These are phyloP conservation scores for Lophotis ruficrista DNA, from an alignment of 2,113 vertebrate species.

Conservation along the genomic window DNA sequence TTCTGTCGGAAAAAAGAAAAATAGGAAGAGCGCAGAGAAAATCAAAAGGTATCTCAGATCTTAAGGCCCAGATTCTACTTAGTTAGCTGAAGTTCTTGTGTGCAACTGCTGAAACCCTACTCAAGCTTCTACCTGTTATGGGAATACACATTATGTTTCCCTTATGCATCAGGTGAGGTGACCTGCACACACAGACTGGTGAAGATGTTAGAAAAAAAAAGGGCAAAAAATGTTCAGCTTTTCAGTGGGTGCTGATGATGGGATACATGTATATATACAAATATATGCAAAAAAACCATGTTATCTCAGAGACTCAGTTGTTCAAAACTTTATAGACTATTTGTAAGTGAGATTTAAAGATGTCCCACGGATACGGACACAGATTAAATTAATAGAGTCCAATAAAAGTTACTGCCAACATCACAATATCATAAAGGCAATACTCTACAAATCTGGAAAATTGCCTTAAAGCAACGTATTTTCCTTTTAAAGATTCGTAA, in stretches of 20 bases:
- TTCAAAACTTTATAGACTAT: not conserved
- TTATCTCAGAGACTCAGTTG: not conserved
- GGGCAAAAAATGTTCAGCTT: not conserved
- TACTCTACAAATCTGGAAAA: not conserved
- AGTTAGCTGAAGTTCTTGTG: not conserved
- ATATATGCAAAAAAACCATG: accelerated
- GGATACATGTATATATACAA: not conserved
- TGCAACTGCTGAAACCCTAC: not conserved
- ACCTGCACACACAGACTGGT: not conserved
- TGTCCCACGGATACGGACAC: not conserved
- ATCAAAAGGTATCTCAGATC: not conserved
- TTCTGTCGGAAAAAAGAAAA: not conserved
- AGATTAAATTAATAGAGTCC: not conserved
- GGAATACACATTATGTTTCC: not conserved
- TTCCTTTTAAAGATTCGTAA: not conserved
- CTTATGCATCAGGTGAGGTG: not conserved
- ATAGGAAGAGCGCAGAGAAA: not conserved
- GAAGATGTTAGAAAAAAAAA: not conserved
- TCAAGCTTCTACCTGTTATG: not conserved
- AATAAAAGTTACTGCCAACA: not conserved
- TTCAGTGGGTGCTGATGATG: not conserved
- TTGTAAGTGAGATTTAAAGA: not conserved
- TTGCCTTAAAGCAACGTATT: not conserved
- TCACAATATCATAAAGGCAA: not conserved
- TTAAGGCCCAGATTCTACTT: not conserved